Evolutionary conservation across 2,888 invertebrate genomes (phyloP).

Genomic region (Pimpla rufipes): DNA sequence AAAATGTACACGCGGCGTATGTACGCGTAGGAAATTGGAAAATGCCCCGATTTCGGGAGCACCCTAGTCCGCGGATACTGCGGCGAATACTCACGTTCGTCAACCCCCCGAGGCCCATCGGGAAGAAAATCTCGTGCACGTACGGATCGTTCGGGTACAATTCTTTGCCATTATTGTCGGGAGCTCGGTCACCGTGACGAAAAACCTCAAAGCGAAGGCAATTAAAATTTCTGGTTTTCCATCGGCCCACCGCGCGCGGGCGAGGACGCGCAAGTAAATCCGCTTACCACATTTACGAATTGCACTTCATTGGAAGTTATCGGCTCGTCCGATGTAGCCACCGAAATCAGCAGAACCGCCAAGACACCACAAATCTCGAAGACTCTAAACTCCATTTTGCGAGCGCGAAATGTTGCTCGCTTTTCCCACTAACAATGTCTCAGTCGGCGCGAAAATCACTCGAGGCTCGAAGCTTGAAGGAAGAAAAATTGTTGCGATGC

Average conservation of each 20-base stretch:
- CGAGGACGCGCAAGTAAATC: background rate
- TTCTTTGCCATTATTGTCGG: conserved; percentile 86
- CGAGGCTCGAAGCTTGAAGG: background rate
- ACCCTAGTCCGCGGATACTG: too few species aligned
- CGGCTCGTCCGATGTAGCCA: conserved; percentile 24
- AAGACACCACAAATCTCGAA: conserved; percentile 2
- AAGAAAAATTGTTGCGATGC: background rate
- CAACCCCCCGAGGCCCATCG: conserved; percentile 86
- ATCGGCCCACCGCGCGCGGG: too few species aligned
- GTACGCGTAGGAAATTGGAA: too few species aligned
- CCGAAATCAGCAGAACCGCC: conserved; percentile 49
- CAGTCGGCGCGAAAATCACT: background rate
- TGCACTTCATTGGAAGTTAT: conserved; percentile 66
- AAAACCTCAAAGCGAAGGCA: conserved; percentile 86
- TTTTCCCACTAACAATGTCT: background rate
- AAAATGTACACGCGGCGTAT: too few species aligned
- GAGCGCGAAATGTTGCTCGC: too few species aligned
- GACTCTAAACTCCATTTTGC: conserved; percentile 35
- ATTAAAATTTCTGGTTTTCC: too few species aligned
- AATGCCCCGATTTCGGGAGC: too few species aligned
- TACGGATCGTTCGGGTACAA: conserved; percentile 88
- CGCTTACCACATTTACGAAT: conserved; percentile 75
- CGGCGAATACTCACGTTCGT: conserved; percentile 74
- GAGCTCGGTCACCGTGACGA: conserved; percentile 91
- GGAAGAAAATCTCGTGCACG: conserved; percentile 86